These are phyloP conservation scores for Pristionchus maxplancki DNA, from an alignment of 2,888 invertebrate species.

Conservation along the genomic window DNA sequence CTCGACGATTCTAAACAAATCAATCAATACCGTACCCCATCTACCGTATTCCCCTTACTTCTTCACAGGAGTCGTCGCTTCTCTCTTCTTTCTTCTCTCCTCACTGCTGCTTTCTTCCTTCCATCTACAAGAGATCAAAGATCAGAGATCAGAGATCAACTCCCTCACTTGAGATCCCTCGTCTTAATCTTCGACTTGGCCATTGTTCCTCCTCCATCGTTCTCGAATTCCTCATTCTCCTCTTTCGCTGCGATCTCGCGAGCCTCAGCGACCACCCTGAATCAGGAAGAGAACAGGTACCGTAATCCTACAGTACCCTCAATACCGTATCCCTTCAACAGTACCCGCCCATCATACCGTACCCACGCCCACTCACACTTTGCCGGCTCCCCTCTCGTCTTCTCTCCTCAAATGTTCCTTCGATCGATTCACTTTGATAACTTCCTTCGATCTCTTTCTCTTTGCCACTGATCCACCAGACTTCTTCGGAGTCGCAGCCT, in stretches of 20 bases:
- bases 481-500: background rate
- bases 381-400: background rate
- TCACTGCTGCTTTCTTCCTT: background rate
- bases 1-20: background rate
- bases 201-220: background rate
- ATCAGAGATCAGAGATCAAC: too few relatives aligned
- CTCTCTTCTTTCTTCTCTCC: background rate
- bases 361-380: slow-evolving; percentile 36
- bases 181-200: slow-evolving; percentile 36
- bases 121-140: background rate
- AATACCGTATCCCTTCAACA: too few relatives aligned
- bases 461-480: background rate
- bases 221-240: slow-evolving; percentile 37
- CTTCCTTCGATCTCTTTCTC: background rate
- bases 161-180: slow-evolving; percentile 27
- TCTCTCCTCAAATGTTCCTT: background rate
- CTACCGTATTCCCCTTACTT: background rate
- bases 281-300: background rate
- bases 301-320: background rate
- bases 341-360: too few relatives aligned
- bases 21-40: background rate
- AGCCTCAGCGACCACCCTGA: slow-evolving; percentile 32
- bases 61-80: too few relatives aligned
- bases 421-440: background rate
- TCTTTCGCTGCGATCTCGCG: background rate